These are phyloP conservation scores for Melospiza melodia DNA, from an alignment of 2,113 vertebrate species.

Conservation along the genomic window DNA sequence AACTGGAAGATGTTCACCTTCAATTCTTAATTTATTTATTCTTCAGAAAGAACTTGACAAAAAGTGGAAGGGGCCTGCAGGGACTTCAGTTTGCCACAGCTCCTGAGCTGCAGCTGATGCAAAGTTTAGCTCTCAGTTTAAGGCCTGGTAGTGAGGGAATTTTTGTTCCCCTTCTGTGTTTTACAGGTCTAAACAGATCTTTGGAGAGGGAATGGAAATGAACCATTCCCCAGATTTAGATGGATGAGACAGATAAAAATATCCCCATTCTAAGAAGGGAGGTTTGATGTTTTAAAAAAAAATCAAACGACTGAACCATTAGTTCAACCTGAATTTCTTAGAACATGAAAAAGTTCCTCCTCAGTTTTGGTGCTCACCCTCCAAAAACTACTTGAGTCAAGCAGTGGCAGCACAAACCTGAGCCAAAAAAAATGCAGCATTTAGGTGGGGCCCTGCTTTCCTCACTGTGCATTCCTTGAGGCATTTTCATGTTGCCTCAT, in stretches of 20 bases:
- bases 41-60: neutral
- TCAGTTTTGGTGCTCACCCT: neutral
- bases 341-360: neutral
- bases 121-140: neutral
- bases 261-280: neutral
- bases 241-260: neutral
- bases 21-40: neutral
- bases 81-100: neutral
- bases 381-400: neutral
- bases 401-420: neutral
- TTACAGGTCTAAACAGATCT: neutral
- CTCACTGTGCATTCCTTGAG: neutral
- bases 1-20: neutral
- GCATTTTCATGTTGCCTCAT: constrained; percentile 44
- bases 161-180: neutral
- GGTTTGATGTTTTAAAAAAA: neutral
- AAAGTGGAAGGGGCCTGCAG: neutral
- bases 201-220: neutral
- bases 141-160: neutral
- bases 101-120: neutral
- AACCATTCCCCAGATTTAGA: neutral
- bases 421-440: neutral
- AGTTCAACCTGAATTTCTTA: neutral
- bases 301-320: neutral
- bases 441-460: constrained; percentile 23